These are phyloP conservation scores for Porites divaricata DNA, from an alignment of 92 coral and sea anemone genomes.

Conservation along the genomic window DNA sequence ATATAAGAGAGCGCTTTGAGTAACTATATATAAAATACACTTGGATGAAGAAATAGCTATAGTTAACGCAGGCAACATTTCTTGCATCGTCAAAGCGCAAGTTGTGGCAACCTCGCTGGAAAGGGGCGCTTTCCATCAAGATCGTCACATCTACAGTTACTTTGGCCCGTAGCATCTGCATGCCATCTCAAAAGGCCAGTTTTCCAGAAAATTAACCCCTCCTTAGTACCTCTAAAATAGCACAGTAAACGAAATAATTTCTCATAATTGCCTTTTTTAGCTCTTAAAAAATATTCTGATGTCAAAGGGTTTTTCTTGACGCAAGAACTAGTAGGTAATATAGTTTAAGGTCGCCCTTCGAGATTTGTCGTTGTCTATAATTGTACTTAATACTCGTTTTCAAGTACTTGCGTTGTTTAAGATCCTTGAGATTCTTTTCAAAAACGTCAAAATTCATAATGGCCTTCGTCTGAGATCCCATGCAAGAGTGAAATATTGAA, in stretches of 20 bases:
- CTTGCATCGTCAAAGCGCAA: too few species aligned
- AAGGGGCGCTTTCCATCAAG: too few species aligned
- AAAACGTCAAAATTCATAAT: background rate
- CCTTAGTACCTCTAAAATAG: background rate
- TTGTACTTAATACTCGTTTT: background rate
- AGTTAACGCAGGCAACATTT: too few species aligned
- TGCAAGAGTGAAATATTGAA: slow-evolving; percentile 10
- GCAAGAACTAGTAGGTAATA: background rate
- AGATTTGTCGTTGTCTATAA: background rate
- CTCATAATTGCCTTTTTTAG: background rate
- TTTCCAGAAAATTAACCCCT: background rate
- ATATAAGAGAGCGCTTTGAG: too few species aligned
- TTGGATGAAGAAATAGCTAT: too few species aligned
- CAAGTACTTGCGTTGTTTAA: slow-evolving; percentile 20
- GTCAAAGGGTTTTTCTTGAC: background rate
- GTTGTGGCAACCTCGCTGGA: too few species aligned
- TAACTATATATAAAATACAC: too few species aligned
- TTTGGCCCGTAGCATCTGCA: too few species aligned
- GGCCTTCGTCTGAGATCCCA: background rate
- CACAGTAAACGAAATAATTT: background rate
- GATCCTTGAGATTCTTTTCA: background rate
- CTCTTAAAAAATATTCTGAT: background rate
- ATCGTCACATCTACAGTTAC: too few species aligned
- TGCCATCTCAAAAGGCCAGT: too few species aligned
- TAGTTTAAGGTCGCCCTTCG: background rate